Conservation (phyloP, 2,888 invertebrate genomes). For the Lasioglossum marginatum region DNA sequence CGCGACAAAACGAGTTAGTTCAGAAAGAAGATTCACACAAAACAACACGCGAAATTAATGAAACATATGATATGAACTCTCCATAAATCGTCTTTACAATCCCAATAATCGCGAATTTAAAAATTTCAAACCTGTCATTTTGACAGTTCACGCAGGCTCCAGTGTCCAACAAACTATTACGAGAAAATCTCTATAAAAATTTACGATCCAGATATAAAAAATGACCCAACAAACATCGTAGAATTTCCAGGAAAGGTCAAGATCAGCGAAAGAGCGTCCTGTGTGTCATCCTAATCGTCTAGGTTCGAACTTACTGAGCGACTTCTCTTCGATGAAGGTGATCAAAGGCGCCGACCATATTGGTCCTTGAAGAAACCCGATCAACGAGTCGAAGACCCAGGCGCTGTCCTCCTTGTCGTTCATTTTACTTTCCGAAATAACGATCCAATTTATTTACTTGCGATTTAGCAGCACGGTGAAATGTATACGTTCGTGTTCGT, state of each 20-base stretch:
- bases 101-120: background rate
- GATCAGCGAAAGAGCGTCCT: background rate
- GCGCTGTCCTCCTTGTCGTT: constrained; percentile 87
- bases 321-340: constrained; percentile 97
- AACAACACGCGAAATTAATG: too few species aligned
- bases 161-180: background rate
- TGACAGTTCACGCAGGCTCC: background rate
- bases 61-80: too few species aligned
- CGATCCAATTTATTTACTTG: background rate
- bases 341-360: constrained; percentile 96
- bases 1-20: background rate
- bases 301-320: constrained; percentile 89
- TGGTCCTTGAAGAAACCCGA: constrained; percentile 96
- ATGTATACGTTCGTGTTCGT: constrained; percentile 10
- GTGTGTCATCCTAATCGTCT: background rate
- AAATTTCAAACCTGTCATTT: background rate
- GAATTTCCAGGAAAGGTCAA: background rate
- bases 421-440: constrained; percentile 62
- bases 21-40: background rate
- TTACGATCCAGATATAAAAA: background rate
- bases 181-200: background rate
- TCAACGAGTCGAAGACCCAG: constrained; percentile 96
- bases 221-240: background rate
- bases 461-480: background rate
- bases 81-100: too few species aligned